phyloP scores from a whole-genome alignment of 2,888 invertebrate genomes.

The Homarus gammarus region DNA sequence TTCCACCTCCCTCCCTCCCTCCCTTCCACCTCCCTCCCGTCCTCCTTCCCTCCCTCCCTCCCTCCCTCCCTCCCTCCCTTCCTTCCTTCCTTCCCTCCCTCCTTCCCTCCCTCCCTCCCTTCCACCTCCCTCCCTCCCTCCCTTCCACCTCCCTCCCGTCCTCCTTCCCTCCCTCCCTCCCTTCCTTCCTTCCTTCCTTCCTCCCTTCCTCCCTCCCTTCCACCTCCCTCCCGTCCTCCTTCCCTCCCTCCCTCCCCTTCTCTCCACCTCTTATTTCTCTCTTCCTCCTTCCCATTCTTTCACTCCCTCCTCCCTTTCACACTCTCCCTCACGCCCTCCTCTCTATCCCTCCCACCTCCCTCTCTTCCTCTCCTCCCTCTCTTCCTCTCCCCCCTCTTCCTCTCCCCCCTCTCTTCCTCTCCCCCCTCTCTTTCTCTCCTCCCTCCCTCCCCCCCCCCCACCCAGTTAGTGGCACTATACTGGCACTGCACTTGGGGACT shows the following conservation, averaged over 20 bases:
- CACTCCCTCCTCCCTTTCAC: not conserved
- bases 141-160: not conserved
- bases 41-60: slow-evolving; percentile 7
- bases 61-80: not conserved
- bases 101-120: not conserved
- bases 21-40: not conserved
- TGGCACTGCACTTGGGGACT: too few relatives aligned
- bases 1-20: not conserved
- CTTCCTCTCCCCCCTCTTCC: not conserved
- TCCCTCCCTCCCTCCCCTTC: not conserved
- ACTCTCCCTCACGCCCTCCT: not conserved
- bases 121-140: not conserved
- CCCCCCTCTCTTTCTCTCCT: not conserved
- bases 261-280: not conserved
- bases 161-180: not conserved
- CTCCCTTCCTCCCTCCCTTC: slow-evolving; percentile 7
- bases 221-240: not conserved
- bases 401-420: not conserved
- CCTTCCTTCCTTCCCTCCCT: not conserved
- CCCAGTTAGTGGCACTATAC: too few relatives aligned
- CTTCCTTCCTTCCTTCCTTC: not conserved
- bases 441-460: not conserved
- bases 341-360: not conserved
- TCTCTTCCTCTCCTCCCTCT: not conserved
- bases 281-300: not conserved